These are phyloP conservation scores for Myotis pilosus DNA, from an alignment of 2,797 vertebrate species.

Conservation along the genomic window DNA sequence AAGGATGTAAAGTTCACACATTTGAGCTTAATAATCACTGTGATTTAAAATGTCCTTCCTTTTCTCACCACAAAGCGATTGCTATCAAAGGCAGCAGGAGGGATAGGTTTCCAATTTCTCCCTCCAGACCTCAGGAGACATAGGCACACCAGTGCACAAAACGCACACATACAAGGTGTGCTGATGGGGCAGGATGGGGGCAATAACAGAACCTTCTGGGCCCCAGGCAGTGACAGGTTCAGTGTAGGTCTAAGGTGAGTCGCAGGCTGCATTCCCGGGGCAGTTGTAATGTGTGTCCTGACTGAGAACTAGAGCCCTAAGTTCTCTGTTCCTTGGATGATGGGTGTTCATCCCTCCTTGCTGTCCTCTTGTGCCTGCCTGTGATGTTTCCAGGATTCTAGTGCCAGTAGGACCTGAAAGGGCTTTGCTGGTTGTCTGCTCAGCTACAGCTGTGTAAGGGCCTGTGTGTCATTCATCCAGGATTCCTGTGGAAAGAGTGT, in stretches of 20 bases:
- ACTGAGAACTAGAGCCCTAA: not conserved
- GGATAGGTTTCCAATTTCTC: not conserved
- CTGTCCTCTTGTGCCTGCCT: not conserved
- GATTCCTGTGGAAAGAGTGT: not conserved
- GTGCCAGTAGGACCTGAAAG: not conserved
- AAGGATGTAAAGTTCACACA: not conserved
- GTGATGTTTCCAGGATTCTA: not conserved
- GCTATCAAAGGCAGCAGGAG: not conserved
- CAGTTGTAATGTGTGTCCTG: not conserved
- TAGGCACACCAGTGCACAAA: not conserved
- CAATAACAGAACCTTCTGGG: not conserved
- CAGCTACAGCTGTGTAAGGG: not conserved
- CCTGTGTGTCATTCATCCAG: not conserved
- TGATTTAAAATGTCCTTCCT: not conserved
- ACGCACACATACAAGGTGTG: not conserved
- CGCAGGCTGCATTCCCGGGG: not conserved
- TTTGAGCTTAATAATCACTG: not conserved
- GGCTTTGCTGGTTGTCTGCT: not conserved
- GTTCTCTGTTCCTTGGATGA: not conserved
- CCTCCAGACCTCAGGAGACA: not conserved
- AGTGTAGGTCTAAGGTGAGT: not conserved
- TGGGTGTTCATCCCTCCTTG: not conserved
- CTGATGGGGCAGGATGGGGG: too few species aligned
- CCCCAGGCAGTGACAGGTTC: not conserved
- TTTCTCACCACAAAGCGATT: conserved; percentile 23